Conservation (phyloP, 2,113 vertebrate genomes). For the Ictidomys tridecemlineatus region DNA sequence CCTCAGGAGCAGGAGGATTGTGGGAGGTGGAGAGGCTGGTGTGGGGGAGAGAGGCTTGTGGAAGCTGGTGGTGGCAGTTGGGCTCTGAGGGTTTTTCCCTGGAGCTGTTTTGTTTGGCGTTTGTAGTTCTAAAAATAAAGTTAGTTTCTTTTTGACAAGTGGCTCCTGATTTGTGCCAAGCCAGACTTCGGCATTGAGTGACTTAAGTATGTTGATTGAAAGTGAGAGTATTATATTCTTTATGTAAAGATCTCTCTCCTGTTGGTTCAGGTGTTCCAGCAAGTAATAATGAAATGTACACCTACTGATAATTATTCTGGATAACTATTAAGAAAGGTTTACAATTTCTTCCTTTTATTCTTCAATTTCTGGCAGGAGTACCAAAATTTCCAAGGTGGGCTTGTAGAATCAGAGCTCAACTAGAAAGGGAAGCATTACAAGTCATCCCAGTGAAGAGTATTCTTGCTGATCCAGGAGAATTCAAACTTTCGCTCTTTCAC, state of each 20-base stretch:
- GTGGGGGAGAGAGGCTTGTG: no score
- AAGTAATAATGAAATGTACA: constrained; percentile 60
- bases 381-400: constrained; percentile 39
- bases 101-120: no score
- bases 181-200: no score
- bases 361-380: constrained; percentile 20
- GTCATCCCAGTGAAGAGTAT: not conserved
- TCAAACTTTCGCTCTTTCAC: constrained; percentile 49
- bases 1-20: no score
- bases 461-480: constrained; percentile 64
- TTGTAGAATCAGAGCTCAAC: not conserved
- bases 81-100: no score
- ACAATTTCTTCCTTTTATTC: constrained; percentile 53
- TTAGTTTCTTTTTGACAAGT: no score
- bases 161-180: no score
- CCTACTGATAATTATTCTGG: constrained; percentile 51
- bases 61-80: no score
- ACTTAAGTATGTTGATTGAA: constrained; percentile 27
- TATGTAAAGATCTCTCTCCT: constrained; percentile 12
- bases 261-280: constrained; percentile 4
- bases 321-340: constrained; percentile 52
- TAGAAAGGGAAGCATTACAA: constrained; percentile 13
- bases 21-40: no score
- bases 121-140: no score
- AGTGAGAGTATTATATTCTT: constrained; percentile 21